Evolutionary conservation across 2,888 invertebrate species (phyloP).

Genomic region (Mythimna vitellina): DNA sequence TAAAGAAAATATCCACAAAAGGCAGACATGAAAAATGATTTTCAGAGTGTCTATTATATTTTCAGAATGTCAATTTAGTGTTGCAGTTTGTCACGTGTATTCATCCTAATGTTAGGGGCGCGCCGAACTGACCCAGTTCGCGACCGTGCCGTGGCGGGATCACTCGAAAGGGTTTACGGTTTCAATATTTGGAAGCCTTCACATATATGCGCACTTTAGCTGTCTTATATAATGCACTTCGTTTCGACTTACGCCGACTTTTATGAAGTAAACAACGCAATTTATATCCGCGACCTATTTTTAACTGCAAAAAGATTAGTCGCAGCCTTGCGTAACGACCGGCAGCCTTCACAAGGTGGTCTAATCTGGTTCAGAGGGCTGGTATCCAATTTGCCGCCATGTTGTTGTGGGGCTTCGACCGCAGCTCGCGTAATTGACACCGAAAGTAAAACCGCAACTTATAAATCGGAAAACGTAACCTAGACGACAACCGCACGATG

Average conservation of each 20-base stretch:
- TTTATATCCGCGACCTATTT: slow-evolving; percentile 75
- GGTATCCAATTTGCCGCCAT: slow-evolving; percentile 86
- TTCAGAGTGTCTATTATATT: slow-evolving; percentile 32
- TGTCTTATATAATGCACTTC: slow-evolving; percentile 70
- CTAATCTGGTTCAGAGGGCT: slow-evolving; percentile 85
- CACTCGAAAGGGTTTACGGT: slow-evolving; percentile 85
- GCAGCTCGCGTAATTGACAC: slow-evolving; percentile 86
- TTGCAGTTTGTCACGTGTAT: slow-evolving; percentile 72
- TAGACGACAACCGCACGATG: slow-evolving; percentile 72
- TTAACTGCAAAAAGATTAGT: slow-evolving; percentile 72
- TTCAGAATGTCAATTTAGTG: slow-evolving; percentile 39
- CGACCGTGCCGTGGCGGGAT: slow-evolving; percentile 76
- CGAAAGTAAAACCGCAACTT: slow-evolving; percentile 84
- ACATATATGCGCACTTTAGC: slow-evolving; percentile 70
- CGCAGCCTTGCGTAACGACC: slow-evolving; percentile 76
- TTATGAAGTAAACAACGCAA: slow-evolving; percentile 65
- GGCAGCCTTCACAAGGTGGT: slow-evolving; percentile 82
- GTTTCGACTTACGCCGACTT: slow-evolving; percentile 64
- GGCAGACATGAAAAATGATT: slow-evolving; percentile 25
- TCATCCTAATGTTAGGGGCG: slow-evolving; percentile 77
- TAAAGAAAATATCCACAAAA: not conserved
- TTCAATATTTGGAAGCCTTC: slow-evolving; percentile 84
- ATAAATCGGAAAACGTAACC: slow-evolving; percentile 79
- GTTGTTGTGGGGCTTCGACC: slow-evolving; percentile 85
- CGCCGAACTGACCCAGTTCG: slow-evolving; percentile 83